These are phyloP conservation scores for Melanchra persicariae DNA, from an alignment of 2,888 invertebrate genomes.

Conservation along the genomic window DNA sequence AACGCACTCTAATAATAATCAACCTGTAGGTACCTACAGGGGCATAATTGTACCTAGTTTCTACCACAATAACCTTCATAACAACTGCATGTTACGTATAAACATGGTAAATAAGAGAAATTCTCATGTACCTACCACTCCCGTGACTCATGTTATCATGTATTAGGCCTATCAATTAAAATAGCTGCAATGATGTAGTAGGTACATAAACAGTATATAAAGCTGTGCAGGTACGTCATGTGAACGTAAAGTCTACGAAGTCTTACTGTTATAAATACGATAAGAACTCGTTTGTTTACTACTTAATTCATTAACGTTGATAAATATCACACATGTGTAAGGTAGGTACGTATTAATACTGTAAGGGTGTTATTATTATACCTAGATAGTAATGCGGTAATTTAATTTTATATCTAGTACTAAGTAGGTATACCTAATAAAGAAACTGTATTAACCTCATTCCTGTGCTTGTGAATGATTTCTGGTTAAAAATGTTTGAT, in stretches of 20 bases:
- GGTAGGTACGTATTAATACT: neutral
- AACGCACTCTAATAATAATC: no score
- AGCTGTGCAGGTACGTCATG: slow-evolving; percentile 27
- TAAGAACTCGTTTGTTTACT: slow-evolving; percentile 47
- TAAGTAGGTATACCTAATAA: no score
- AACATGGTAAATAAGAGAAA: neutral
- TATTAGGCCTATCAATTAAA: slow-evolving; percentile 7
- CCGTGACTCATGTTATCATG: slow-evolving; percentile 20
- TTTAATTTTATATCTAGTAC: neutral
- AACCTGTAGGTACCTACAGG: no score
- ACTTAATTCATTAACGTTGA: slow-evolving; percentile 42
- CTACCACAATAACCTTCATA: neutral
- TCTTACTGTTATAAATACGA: slow-evolving; percentile 40
- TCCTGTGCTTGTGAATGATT: no score
- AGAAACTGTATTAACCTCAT: no score
- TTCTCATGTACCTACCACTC: neutral
- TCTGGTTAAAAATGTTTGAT: no score
- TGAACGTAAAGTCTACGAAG: slow-evolving; percentile 24
- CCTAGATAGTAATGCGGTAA: neutral
- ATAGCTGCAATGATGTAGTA: neutral
- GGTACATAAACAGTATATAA: slow-evolving; percentile 15
- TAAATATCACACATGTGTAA: slow-evolving; percentile 10
- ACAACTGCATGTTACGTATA: neutral
- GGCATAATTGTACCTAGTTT: no score
- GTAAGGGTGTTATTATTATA: neutral